Percentiles rank a stretch among this genome's conserved stretches.
phyloP scores from a whole-genome alignment of 1,140 invertebrate species.

The Wiebesia pumilae region DNA sequence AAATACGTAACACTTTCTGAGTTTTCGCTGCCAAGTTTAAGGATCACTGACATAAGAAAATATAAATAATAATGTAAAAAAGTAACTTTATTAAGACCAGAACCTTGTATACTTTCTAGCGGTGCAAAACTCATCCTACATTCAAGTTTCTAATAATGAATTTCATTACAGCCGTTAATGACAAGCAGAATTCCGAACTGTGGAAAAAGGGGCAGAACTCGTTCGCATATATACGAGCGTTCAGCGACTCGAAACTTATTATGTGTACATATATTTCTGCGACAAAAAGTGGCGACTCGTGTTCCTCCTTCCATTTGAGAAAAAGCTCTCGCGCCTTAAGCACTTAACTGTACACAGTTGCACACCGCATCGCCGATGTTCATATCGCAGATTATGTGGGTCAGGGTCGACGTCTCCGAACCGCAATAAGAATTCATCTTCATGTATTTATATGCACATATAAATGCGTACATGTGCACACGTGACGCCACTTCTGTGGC shows the following conservation, averaged over 20 bases:
- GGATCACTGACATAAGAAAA: background rate
- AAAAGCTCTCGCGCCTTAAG: conserved; percentile 15
- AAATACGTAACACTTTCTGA: background rate
- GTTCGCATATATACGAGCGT: no score
- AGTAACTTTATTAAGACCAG: conserved; percentile 15
- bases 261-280: background rate
- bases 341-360: conserved; percentile 34
- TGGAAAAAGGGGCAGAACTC: background rate
- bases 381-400: conserved; percentile 67
- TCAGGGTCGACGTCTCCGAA: conserved; percentile 70
- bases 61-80: background rate
- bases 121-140: background rate
- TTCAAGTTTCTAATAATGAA: conserved; percentile 39
- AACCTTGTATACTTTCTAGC: conserved; percentile 2
- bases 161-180: conserved; percentile 18
- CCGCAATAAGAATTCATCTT: conserved; percentile 24
- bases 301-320: background rate
- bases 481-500: background rate
- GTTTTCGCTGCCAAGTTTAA: background rate
- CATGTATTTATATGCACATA: conserved; percentile 57
- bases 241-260: background rate
- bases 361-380: conserved; percentile 20
- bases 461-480: conserved; percentile 29
- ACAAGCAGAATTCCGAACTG: background rate
- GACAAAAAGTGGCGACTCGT: conserved; percentile 21